phyloP scores from a whole-genome alignment of 2,113 vertebrate species.

The Pitta sordida region DNA sequence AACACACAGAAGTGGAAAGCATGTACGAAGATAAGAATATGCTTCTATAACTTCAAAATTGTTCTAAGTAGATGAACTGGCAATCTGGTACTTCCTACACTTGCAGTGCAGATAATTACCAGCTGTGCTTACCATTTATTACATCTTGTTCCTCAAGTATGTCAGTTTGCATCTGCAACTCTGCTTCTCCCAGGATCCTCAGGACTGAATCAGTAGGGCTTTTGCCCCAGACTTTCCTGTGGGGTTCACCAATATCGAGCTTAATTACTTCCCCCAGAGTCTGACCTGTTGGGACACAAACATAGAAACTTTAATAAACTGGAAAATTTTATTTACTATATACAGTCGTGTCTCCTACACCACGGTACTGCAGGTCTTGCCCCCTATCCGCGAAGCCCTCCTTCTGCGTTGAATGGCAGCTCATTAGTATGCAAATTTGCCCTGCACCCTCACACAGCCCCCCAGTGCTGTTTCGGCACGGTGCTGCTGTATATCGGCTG shows the following conservation, averaged over 20 bases:
- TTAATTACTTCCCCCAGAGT: constrained; percentile 83
- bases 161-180: constrained; percentile 85
- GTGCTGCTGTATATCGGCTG: no score
- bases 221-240: constrained; percentile 83
- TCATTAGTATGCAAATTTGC: no score
- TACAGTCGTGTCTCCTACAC: no score
- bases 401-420: no score
- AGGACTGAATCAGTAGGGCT: constrained; percentile 82
- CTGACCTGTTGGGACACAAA: constrained; percentile 70
- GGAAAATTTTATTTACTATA: background rate
- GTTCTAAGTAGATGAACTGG: background rate
- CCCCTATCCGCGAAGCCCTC: no score
- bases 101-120: background rate
- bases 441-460: no score
- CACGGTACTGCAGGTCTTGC: no score
- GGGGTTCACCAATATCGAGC: constrained; percentile 73
- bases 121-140: constrained; percentile 61
- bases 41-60: background rate
- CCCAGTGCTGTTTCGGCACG: no score
- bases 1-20: background rate
- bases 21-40: background rate
- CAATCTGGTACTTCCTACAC: background rate
- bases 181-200: constrained; percentile 83
- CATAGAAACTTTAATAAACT: background rate
- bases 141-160: constrained; percentile 69